Base-by-base conservation (phyloP, 35 echinoderm and acorn worm genomes). In the Hemicentrotus pulcherrimus region DNA sequence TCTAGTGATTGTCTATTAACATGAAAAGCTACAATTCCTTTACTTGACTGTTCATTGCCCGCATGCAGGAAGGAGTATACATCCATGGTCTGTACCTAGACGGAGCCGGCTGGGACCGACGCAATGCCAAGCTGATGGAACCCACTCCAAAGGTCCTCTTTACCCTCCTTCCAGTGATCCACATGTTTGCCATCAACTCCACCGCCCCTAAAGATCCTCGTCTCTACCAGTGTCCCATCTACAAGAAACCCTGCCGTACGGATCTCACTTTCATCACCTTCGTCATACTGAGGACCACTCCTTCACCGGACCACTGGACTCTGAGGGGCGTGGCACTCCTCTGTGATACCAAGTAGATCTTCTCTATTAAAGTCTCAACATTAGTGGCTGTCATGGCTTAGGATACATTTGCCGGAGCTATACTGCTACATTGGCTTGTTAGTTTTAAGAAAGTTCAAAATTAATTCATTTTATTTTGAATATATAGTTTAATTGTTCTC, bases 141-240 rank as follows among this genome's bases (percentile, higher is more conserved):
- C 94, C 98, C 11, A 95, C 97, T 8, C 97, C 98, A 46, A 99
- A 99, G 86, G 97, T 99, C 18, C 94, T 99, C 28, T 99, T 99
- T 92, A 97, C 92, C 32, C 59, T 94, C 47, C 95, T 99, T 22
- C 98, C 98, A 24, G 98, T 99, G 31, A 94, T 99, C 10, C 98
- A 99, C 95, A 97, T 99, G 92, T 99, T 97, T 96, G 98, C 98
- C 71, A 99, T 99, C 96, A 99, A 99, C 95, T 99, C 97, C 31
- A 98, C 97, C 14, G 97, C 97, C 31, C 97, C 98, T 31, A 98
- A 99, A 87, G 98, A 99, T 45, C 92, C 95, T 32, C 97, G 92
- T 22, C 86, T 94, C 52, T 97, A 97, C 94, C 94, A 96, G 94
- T 97, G 97, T 65, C 97, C 97, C 22, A 95, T 97, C 31, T 97